These are phyloP conservation scores for Caranx melampygus DNA, from an alignment of 2,113 vertebrate species.

Conservation along the genomic window DNA sequence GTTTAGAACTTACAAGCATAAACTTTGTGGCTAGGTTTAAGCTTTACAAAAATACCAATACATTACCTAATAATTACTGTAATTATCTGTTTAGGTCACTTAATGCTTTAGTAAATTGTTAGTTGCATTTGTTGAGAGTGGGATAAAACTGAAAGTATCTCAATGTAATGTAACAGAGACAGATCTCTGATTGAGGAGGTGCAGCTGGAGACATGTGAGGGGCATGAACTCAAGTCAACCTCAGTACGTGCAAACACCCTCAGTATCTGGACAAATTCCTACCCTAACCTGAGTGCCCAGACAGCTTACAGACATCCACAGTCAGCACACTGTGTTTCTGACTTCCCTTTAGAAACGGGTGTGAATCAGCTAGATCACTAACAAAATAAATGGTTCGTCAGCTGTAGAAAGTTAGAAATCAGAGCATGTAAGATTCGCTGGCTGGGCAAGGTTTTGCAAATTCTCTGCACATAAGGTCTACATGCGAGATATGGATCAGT, in stretches of 20 bases:
- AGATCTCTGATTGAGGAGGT: conserved; percentile 53
- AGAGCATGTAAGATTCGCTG: background rate
- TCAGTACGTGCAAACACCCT: conserved; percentile 2
- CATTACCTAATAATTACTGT: background rate
- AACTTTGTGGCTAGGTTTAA: background rate
- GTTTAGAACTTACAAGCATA: background rate
- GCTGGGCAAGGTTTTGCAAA: background rate
- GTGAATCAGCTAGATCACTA: background rate
- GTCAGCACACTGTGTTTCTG: conserved; percentile 8
- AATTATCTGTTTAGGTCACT: background rate
- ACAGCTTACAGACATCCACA: conserved; percentile 33
- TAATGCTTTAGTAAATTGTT: background rate
- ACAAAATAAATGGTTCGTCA: background rate
- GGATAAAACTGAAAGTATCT: background rate
- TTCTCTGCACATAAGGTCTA: background rate
- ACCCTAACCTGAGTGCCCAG: conserved; percentile 38
- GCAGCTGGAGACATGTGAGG: conserved; percentile 46
- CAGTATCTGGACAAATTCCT: conserved; percentile 53
- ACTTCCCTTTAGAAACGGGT: conserved; percentile 48
- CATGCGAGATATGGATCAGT: background rate
- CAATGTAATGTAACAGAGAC: conserved; percentile 35
- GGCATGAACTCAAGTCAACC: conserved; percentile 53
- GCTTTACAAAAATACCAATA: background rate
- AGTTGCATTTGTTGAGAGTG: background rate
- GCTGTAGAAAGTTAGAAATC: background rate